These are phyloP conservation scores for Habropoda laboriosa DNA, from an alignment of 1,140 invertebrate species.

Conservation along the genomic window DNA sequence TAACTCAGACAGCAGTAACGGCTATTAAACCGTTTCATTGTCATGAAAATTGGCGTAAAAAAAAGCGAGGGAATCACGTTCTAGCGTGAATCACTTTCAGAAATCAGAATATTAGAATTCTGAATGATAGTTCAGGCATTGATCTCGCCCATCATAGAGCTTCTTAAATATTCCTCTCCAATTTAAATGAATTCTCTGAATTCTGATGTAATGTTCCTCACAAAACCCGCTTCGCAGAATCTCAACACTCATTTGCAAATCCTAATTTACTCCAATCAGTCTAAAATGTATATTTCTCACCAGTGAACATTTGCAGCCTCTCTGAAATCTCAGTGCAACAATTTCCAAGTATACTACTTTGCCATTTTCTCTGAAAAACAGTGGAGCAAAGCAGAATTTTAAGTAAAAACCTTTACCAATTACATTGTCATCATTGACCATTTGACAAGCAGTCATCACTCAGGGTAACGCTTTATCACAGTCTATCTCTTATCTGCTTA, in stretches of 20 bases:
- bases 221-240: not conserved
- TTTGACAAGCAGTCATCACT: not conserved
- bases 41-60: constrained; percentile 52
- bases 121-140: not conserved
- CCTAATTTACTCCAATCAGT: not conserved
- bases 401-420: not conserved
- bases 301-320: not conserved
- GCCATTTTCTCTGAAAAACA: not conserved
- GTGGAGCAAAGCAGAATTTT: no score
- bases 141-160: not conserved
- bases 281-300: not conserved
- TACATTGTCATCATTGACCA: not conserved
- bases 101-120: not conserved
- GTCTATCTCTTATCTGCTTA: constrained; percentile 24
- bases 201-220: not conserved
- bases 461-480: not conserved
- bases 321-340: not conserved
- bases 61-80: constrained; percentile 35
- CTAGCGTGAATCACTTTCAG: not conserved
- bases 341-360: not conserved
- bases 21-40: constrained; percentile 66
- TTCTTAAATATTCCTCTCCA: not conserved
- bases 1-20: constrained; percentile 72
- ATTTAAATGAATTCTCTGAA: not conserved
- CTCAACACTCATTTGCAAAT: no score